phyloP scores from a whole-genome alignment of 2,888 invertebrate genomes.

The Branchinecta sandiegonensis region DNA sequence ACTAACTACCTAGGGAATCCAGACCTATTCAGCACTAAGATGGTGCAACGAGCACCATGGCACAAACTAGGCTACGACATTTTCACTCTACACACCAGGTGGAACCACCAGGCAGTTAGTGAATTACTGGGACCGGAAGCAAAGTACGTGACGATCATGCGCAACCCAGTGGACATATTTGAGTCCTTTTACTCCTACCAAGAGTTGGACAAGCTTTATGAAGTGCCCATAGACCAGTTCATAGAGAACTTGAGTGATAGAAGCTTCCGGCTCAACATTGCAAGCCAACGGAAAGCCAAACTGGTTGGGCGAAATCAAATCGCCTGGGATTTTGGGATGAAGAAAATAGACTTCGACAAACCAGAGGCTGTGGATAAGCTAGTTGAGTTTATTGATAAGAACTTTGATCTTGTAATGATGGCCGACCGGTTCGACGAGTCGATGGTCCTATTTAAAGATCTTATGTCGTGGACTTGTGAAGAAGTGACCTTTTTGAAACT shows the following conservation, averaged over 20 bases:
- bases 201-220: not conserved
- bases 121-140: constrained; percentile 23
- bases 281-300: constrained; percentile 15
- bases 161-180: constrained; percentile 25
- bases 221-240: not conserved
- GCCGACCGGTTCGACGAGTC: constrained; percentile 26
- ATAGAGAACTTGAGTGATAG: not conserved
- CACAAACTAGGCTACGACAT: constrained; percentile 24
- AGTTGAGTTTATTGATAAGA: constrained; percentile 22
- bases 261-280: not conserved
- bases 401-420: constrained; percentile 26
- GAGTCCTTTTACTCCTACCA: constrained; percentile 25
- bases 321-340: constrained; percentile 25
- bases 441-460: constrained; percentile 24
- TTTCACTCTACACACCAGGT: constrained; percentile 26
- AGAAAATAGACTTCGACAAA: constrained; percentile 17
- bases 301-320: constrained; percentile 25
- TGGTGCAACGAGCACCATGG: constrained; percentile 17
- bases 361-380: not conserved
- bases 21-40: constrained; percentile 19
- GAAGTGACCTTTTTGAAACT: constrained; percentile 22
- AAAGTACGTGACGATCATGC: constrained; percentile 25
- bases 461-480: constrained; percentile 25
- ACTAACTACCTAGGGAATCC: constrained; percentile 27
- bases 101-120: constrained; percentile 18